Base-by-base conservation (phyloP, 2,888 invertebrate species). In the Eilema depressum region DNA sequence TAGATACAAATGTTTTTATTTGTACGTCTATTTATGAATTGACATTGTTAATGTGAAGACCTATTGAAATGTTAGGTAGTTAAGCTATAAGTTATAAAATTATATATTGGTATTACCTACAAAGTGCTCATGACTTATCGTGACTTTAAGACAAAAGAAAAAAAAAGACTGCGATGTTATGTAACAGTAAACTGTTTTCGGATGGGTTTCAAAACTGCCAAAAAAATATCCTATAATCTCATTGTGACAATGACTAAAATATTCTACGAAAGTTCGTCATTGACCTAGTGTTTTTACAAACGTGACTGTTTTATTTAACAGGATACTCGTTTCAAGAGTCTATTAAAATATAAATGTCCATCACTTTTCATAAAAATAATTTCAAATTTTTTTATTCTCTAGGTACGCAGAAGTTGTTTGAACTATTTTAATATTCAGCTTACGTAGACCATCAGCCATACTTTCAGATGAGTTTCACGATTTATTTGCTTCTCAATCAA, bases 401-500 rank as follows among this genome's bases (percentile, higher is more conserved):
- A 57, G 56, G 28, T 67, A n/a, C 23, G 14, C 25, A 62, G 5
- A 66, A 74, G 64, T 37, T 77, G 73, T 73, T 70, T 70, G n/a
- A 70, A 75, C 71, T 72, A 66, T 68, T 71, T 75, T 64, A 74
- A 73, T 74, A 80, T 82, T 75, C 76, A 65, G 65, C 66, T 66
- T 70, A 76, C 77, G 84, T 75, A 68, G 57, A 26, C 70, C 64
- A 73, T 75, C 75, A 76, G 69, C 75, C 64, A 78, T 76, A 68
- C 62, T 63, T 66, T 70, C 72, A 68, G 66, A 78, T 70, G 76
- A 79, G 77, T 78, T 79, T 68, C 69, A 71, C 74, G 69, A 77
- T 76, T 77, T 83, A 84, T 84, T 82, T 72, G 69, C 70, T 79
- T 75, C 79, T 82, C 78, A 78, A 84, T 83, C 77, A 77, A 76